Evolutionary conservation across 2,113 vertebrate genomes (phyloP), one percentile per base, ranked within the genome.

Genomic region (Bucco capensis): DNA sequence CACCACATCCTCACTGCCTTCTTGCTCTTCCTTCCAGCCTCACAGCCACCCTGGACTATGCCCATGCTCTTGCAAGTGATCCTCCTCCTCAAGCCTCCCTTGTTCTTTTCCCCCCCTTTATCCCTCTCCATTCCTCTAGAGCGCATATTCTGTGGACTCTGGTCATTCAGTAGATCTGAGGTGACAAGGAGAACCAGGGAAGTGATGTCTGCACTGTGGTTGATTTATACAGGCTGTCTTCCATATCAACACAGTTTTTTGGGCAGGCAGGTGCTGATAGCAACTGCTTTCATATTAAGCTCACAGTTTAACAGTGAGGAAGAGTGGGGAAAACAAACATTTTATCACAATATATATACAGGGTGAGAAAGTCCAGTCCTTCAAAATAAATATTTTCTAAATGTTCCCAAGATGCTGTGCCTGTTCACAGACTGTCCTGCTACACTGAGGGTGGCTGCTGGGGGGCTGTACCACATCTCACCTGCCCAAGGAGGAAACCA

Each of bases 201-300:
- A 81, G 11, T 28, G 51, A 53, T 31, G 13, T 14, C 42, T 80
- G 70, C 9, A 1, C 40, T 67, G 57, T n/a, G 19, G 14, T 90
- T 92, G 73, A 57, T 94, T 93, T 92, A 73, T 57, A n/a, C 2
- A 76, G 14, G 14, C 35, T 86, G 58, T 25, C 24, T 92, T 56
- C 53, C 8, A 2, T 40, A 75, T 61, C 51, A 60, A 21, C 31
- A 60, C 10, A 7, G 27, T n/a, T 85, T 64, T 67, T 44, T 66
- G 88, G 60, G 38, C 64, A 77, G 84, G 33, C 73, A 79, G 73
- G 30, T 76, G 85, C 79, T 83, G 70, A 64, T 53, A 91, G 64
- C 42, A 88, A 67, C 19, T 90, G 28, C 38, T 22, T 10, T 50
- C 37, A 31, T 91, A 50, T 73, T 54, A 76, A 88, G 58, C 75